Percentiles rank a stretch among this genome's conserved stretches.
These are phyloP conservation scores for Cyrtodaria siliqua DNA, from an alignment of 2,888 invertebrate species.

Conservation along the genomic window DNA sequence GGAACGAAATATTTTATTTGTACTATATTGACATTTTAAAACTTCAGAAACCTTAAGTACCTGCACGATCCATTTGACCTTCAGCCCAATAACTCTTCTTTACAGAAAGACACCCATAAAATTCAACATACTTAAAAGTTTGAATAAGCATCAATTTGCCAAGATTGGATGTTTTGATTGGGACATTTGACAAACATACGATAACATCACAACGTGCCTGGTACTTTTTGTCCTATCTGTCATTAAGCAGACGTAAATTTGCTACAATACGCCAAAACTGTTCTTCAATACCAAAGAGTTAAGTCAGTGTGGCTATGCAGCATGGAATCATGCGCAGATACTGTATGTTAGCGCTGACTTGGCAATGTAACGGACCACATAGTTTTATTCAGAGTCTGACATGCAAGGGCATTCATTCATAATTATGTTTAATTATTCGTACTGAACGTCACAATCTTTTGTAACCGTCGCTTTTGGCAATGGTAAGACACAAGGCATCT, in stretches of 20 bases:
- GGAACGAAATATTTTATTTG: not conserved
- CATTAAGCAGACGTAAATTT: too few relatives aligned
- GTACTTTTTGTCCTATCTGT: too few relatives aligned
- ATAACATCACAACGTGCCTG: not conserved
- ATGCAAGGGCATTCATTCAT: constrained; percentile 27
- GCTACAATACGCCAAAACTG: too few relatives aligned
- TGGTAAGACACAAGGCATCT: too few relatives aligned
- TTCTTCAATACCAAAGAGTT: too few relatives aligned
- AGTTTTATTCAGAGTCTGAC: constrained; percentile 23
- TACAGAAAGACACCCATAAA: not conserved
- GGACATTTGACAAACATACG: not conserved
- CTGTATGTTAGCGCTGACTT: too few relatives aligned
- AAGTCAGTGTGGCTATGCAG: too few relatives aligned
- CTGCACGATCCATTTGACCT: not conserved
- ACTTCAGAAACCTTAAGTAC: constrained; percentile 11
- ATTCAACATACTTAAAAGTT: not conserved
- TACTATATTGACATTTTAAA: constrained; percentile 8
- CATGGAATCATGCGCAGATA: too few relatives aligned
- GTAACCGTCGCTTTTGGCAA: too few relatives aligned
- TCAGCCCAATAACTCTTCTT: not conserved
- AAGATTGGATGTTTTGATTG: not conserved
- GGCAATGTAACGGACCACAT: too few relatives aligned
- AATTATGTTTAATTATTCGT: constrained; percentile 24
- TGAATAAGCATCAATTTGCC: not conserved
- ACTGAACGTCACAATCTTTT: too few relatives aligned